Conservation (phyloP, 2,113 vertebrate species). For the Panthera leo region DNA sequence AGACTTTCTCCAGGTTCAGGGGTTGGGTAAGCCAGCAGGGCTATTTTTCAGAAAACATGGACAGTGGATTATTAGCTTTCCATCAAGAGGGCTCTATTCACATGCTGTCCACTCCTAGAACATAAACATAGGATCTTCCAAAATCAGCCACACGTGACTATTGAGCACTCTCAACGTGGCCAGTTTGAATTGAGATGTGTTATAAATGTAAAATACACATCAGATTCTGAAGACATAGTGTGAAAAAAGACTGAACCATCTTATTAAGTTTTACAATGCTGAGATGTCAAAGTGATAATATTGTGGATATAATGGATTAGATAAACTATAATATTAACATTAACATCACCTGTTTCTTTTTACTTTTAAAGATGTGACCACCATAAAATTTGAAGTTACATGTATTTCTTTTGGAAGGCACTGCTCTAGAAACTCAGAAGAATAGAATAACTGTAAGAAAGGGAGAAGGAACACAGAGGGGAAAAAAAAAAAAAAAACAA, state of each 20-base stretch:
- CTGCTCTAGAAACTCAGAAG: not conserved
- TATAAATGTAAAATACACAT: not conserved
- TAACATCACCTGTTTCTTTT: not conserved
- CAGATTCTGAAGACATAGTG: not conserved
- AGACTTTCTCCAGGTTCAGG: not conserved
- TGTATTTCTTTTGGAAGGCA: not conserved
- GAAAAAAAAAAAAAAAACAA: not conserved
- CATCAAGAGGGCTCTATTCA: not conserved
- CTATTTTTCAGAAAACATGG: not conserved
- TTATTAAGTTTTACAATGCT: not conserved
- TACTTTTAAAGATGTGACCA: not conserved
- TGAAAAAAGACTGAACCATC: not conserved
- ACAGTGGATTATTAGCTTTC: not conserved
- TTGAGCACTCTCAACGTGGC: too few relatives aligned
- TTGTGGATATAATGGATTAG: not conserved
- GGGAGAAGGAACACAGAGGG: not conserved
- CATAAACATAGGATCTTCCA: not conserved
- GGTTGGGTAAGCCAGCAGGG: not conserved
- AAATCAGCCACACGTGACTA: not conserved
- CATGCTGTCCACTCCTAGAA: not conserved
- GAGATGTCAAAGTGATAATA: not conserved
- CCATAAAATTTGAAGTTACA: not conserved
- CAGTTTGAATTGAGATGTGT: not conserved
- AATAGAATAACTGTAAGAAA: not conserved
- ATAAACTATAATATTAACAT: constrained; percentile 8